These are phyloP conservation scores for Thalpophila matura DNA, from an alignment of 2,888 invertebrate genomes.

Conservation along the genomic window DNA sequence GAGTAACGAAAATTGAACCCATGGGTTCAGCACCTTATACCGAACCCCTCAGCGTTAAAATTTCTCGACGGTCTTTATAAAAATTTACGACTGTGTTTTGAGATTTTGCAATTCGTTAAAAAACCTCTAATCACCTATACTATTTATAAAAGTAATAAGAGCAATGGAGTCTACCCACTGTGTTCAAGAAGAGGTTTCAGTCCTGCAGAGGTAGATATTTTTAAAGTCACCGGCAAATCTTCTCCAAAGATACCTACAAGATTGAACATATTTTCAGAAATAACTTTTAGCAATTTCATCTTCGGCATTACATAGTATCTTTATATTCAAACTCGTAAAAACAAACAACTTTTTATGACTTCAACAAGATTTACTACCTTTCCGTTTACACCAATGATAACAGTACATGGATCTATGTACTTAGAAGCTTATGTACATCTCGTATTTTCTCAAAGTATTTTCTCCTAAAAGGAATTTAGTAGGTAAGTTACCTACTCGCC, in stretches of 20 bases:
- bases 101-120: too few species aligned
- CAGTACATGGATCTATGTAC: conserved; percentile 47
- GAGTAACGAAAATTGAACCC: too few species aligned
- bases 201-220: background rate
- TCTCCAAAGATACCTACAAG: conserved; percentile 1
- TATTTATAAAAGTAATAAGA: too few species aligned
- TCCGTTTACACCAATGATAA: conserved; percentile 51
- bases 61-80: too few species aligned
- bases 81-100: too few species aligned
- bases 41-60: too few species aligned
- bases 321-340: conserved; percentile 60
- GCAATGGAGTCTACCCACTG: background rate
- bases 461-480: conserved; percentile 34
- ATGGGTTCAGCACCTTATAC: too few species aligned
- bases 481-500: conserved; percentile 9
- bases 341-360: conserved; percentile 62
- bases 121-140: too few species aligned
- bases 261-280: conserved; percentile 26
- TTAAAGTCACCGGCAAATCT: background rate
- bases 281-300: conserved; percentile 47
- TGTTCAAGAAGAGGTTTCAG: background rate
- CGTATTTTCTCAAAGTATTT: conserved; percentile 28
- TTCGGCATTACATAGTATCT: conserved; percentile 48
- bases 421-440: conserved; percentile 31
- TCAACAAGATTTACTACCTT: conserved; percentile 54